phyloP scores from a whole-genome alignment of 2,888 invertebrate genomes.

The Cosmopolites sordidus region DNA sequence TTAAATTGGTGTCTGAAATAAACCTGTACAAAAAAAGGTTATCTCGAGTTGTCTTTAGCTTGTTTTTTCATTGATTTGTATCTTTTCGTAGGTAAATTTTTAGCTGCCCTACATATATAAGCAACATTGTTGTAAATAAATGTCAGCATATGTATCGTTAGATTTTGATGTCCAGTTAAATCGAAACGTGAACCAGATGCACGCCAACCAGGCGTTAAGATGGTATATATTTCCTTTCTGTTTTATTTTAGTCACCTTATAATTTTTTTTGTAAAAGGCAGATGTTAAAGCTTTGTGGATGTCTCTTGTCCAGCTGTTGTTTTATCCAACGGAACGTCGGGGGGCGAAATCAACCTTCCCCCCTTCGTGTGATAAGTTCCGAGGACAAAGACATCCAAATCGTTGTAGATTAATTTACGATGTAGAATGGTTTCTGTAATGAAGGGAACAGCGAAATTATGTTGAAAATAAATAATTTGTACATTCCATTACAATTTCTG shows the following conservation, averaged over 20 bases:
- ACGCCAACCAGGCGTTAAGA: constrained; percentile 28
- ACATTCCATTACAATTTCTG: constrained; percentile 72
- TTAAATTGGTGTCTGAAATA: constrained; percentile 20
- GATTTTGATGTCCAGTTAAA: constrained; percentile 25
- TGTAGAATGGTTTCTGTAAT: constrained; percentile 43
- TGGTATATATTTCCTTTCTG: constrained; percentile 24
- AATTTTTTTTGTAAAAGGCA: constrained; percentile 18
- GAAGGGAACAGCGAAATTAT: constrained; percentile 60
- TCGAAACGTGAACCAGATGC: not conserved
- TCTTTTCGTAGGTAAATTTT: not conserved
- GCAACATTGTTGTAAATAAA: constrained; percentile 43
- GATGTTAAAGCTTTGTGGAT: constrained; percentile 24
- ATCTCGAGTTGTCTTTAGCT: constrained; percentile 5
- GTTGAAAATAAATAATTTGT: constrained; percentile 66
- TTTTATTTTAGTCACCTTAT: constrained; percentile 32
- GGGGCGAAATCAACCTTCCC: not conserved
- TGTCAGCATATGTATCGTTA: constrained; percentile 34
- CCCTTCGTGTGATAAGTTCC: not conserved
- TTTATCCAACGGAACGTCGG: constrained; percentile 1
- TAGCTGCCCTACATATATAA: not conserved
- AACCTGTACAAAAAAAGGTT: constrained; percentile 7
- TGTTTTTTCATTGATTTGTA: constrained; percentile 2
- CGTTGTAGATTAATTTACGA: constrained; percentile 36
- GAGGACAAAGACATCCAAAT: constrained; percentile 26
- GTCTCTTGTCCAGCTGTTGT: constrained; percentile 19